Percentiles rank a stretch among this genome's conserved stretches.
These are phyloP conservation scores for Hippopotamyrus pictus DNA, from an alignment of 2,797 vertebrate genomes.

Conservation along the genomic window DNA sequence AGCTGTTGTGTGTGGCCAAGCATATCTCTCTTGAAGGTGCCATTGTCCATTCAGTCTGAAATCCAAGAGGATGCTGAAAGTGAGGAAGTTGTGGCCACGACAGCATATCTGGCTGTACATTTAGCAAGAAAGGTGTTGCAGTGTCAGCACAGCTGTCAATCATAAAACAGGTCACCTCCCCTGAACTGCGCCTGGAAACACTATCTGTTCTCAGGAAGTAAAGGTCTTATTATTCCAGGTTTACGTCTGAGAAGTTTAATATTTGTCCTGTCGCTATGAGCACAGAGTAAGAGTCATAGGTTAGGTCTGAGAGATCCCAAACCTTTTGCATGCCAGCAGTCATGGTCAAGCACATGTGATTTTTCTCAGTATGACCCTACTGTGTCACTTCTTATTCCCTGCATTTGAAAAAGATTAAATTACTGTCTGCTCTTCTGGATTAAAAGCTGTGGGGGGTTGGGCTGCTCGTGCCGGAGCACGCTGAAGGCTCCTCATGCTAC, in stretches of 20 bases:
- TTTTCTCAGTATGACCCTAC: constrained; percentile 25
- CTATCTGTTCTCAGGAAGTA: neutral
- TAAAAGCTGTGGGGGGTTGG: constrained; percentile 26
- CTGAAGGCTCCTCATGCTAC: constrained; percentile 49
- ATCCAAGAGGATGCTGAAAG: neutral
- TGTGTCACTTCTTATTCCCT: constrained; percentile 41
- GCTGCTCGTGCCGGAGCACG: constrained; percentile 28
- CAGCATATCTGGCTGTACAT: neutral
- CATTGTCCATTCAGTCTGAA: constrained; percentile 16
- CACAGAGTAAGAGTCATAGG: neutral
- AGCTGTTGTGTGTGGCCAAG: neutral
- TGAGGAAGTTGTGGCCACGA: neutral
- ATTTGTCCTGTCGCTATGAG: neutral
- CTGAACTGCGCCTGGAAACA: neutral
- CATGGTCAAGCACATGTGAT: constrained; percentile 42
- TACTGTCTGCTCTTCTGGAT: constrained; percentile 43
- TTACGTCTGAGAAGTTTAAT: neutral
- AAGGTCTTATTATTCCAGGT: neutral
- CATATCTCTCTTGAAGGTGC: neutral
- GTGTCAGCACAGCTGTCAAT: neutral
- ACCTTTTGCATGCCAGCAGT: constrained; percentile 22
- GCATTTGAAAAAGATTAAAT: constrained; percentile 53
- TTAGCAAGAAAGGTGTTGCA: neutral
- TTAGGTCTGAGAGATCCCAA: constrained; percentile 33
- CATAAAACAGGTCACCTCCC: neutral